Percentiles rank a stretch among this genome's conserved stretches.
Conservation (phyloP, 2,113 vertebrate species). For the Amphiprion ocellaris region DNA sequence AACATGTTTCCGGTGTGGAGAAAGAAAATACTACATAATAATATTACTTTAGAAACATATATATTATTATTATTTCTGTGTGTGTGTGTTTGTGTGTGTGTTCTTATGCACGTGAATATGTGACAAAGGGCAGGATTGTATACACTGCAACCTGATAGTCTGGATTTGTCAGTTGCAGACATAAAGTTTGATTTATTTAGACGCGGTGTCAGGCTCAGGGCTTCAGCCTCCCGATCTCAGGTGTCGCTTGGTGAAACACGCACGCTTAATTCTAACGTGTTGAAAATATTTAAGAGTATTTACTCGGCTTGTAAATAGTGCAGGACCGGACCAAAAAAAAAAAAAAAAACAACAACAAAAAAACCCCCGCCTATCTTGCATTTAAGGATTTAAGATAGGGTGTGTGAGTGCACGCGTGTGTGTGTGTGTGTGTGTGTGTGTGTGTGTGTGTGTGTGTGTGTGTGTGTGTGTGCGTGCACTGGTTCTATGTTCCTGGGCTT, state of each 20-base stretch:
- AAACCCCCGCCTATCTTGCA: background rate
- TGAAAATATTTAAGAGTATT: slow-evolving; percentile 72
- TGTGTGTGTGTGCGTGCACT: background rate
- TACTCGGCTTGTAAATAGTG: slow-evolving; percentile 59
- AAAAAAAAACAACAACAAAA: slow-evolving; percentile 13
- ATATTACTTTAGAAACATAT: background rate
- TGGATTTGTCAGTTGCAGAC: slow-evolving; percentile 72
- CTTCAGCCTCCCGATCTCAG: slow-evolving; percentile 60
- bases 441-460: background rate
- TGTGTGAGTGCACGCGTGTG: background rate
- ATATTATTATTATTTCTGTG: background rate
- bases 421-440: background rate
- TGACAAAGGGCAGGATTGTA: slow-evolving; percentile 53
- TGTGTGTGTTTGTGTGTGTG: background rate
- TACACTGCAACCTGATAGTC: slow-evolving; percentile 61
- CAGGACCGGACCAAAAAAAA: slow-evolving; percentile 25
- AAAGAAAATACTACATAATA: background rate
- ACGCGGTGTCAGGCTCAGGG: slow-evolving; percentile 55
- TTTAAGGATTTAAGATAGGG: slow-evolving; percentile 39
- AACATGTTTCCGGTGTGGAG: background rate
- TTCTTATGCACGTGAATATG: slow-evolving; percentile 7
- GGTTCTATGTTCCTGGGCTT: slow-evolving; percentile 17
- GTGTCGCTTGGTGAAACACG: slow-evolving; percentile 49
- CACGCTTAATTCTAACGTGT: slow-evolving; percentile 60
- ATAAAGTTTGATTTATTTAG: slow-evolving; percentile 78